phyloP scores from a whole-genome alignment of 2,797 vertebrate genomes.

The Ambastaia sidthimunki region DNA sequence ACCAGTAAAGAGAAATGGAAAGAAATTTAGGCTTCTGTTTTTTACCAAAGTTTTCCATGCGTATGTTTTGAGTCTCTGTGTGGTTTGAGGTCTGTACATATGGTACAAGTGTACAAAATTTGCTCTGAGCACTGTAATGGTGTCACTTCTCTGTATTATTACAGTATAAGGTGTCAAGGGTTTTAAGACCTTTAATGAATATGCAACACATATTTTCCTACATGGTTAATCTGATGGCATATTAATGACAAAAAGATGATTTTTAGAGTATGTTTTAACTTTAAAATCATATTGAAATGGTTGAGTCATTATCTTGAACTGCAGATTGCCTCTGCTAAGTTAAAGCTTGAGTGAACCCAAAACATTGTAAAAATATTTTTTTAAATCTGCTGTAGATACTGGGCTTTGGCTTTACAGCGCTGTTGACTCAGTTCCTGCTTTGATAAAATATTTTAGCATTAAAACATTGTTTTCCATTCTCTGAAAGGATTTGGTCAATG shows the following conservation, averaged over 20 bases:
- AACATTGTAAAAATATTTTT: constrained; percentile 53
- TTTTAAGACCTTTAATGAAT: constrained; percentile 60
- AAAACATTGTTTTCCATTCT: constrained; percentile 27
- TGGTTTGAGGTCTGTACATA: constrained; percentile 48
- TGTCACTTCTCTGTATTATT: constrained; percentile 56
- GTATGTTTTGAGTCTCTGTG: constrained; percentile 53
- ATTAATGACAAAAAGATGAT: constrained; percentile 52
- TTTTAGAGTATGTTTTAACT: constrained; percentile 48
- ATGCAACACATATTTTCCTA: constrained; percentile 55
- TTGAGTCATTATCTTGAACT: constrained; percentile 59
- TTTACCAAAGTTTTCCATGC: constrained; percentile 42
- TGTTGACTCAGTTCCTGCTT: constrained; percentile 21
- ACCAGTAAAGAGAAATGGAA: constrained; percentile 27
- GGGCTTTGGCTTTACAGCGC: constrained; percentile 27
- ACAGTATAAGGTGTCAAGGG: constrained; percentile 61
- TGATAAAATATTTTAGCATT: constrained; percentile 19
- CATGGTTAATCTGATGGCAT: constrained; percentile 55
- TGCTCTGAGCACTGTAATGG: constrained; percentile 49
- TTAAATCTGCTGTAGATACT: constrained; percentile 51
- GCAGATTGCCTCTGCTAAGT: constrained; percentile 27
- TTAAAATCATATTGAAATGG: constrained; percentile 45
- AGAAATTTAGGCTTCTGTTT: constrained; percentile 26
- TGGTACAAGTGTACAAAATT: constrained; percentile 27
- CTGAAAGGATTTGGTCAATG: constrained; percentile 90
- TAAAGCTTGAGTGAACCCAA: constrained; percentile 35